Evolutionary conservation across 2,797 vertebrate species (phyloP), one percentile per base, ranked within the genome.

Genomic region (Cephalopachus bancanus): DNA sequence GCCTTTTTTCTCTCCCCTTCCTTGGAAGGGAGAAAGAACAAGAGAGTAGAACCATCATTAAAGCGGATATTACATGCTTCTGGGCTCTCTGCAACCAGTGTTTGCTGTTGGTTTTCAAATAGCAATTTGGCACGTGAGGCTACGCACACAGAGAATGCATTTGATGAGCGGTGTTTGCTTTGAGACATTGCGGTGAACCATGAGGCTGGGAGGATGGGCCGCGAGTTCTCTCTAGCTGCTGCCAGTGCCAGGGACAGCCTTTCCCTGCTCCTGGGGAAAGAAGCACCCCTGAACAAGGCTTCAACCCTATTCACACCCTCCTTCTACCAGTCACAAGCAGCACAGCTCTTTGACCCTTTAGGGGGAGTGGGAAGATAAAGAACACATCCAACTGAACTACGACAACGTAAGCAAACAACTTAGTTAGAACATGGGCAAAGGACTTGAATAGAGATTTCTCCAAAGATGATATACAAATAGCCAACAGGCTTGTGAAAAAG

Each of bases 31-130:
- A 28, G 65, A 90, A 81, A 67, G 64, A 92, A 67, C 51, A 75
- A 84, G 75, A 96, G 81, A 72, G 79, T 55, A 55, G 74, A 86
- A 57, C 91, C 65, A 51, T 76, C 76, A 75, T 91, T 84, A 49
- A 71, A 97, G 44, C 2, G 79, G 65, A 76, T 84, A 59, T 80
- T 84, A 92, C 95, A 84, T 0, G 69, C 71, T 87, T 96, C 81
- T 91, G 89, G 76, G 97, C 85, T 96, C 93, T 87, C 92, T 57
- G 93, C 89, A 87, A 79, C 22, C 0, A 2, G 83, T 16, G 72
- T 85, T 75, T 89, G 95, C 62, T 65, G 10, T 33, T 30, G 62
- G 83, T 90, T 89, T 95, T 81, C 49, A 69, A 95, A 96, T 24
- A 76, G 86, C 86, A 72, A 7, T 53, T 49, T 26, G 94, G 86